These are phyloP conservation scores for Nibea coibor DNA, from an alignment of 2,113 vertebrate species.

Conservation along the genomic window DNA sequence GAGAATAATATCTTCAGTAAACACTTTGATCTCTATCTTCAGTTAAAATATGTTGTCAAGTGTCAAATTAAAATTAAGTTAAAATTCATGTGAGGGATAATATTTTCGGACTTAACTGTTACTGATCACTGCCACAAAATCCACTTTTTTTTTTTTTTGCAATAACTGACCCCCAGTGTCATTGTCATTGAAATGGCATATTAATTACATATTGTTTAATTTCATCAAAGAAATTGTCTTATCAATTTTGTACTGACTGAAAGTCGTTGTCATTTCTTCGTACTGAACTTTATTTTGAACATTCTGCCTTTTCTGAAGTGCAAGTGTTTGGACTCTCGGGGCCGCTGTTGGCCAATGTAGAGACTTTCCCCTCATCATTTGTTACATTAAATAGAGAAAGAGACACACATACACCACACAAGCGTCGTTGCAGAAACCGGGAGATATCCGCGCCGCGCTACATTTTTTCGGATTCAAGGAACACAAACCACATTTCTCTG, in stretches of 20 bases:
- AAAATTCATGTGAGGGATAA: neutral
- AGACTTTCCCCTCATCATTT: neutral
- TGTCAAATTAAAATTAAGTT: neutral
- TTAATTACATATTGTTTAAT: neutral
- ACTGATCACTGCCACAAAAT: neutral
- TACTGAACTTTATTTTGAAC: neutral
- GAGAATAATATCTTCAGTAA: neutral
- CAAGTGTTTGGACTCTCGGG: constrained; percentile 60
- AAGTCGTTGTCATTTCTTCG: neutral
- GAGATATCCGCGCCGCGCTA: neutral
- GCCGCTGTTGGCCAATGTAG: constrained; percentile 65
- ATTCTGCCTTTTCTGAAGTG: constrained; percentile 32
- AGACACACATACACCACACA: constrained; percentile 25
- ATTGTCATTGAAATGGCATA: neutral
- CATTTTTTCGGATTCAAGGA: neutral
- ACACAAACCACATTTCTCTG: neutral
- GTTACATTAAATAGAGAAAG: constrained; percentile 21
- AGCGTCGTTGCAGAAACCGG: neutral
- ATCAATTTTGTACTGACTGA: neutral
- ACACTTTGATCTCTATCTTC: neutral
- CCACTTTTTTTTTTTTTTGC: too few relatives aligned
- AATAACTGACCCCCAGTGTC: neutral
- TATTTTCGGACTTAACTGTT: neutral
- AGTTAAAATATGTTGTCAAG: too few relatives aligned
- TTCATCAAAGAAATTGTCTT: neutral